These are phyloP conservation scores for Alaudala cheleensis DNA, from an alignment of 2,113 vertebrate species.

Conservation along the genomic window DNA sequence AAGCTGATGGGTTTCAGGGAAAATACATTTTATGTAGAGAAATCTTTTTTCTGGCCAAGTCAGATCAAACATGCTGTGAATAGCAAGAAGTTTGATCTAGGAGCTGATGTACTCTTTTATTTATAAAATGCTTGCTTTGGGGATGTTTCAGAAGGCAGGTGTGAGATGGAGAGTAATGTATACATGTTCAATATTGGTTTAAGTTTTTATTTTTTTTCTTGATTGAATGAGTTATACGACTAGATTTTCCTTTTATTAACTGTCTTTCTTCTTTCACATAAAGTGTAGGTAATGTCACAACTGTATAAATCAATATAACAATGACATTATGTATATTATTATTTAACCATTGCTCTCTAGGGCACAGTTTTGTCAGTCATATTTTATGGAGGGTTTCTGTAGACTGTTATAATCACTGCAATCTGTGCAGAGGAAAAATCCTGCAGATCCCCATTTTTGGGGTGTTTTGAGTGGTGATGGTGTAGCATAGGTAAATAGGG, in stretches of 20 bases:
- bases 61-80: background rate
- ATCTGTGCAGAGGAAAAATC: background rate
- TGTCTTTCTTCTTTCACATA: background rate
- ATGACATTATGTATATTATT: constrained; percentile 26
- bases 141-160: background rate
- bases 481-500: background rate
- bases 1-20: background rate
- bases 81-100: background rate
- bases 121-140: background rate
- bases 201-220: background rate
- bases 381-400: constrained; percentile 6
- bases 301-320: constrained; percentile 47
- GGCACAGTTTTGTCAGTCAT: constrained; percentile 8
- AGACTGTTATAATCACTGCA: background rate
- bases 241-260: background rate
- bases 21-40: background rate
- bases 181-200: background rate
- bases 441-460: background rate
- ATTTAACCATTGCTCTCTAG: constrained; percentile 44
- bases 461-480: background rate
- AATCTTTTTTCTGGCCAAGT: background rate
- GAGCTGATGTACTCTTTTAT: background rate
- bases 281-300: background rate
- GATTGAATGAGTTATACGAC: background rate
- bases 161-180: background rate